Percentiles rank a stretch among this genome's conserved stretches.
These are phyloP conservation scores for Isotomurus palustris DNA, from an alignment of 2,888 invertebrate genomes.

Conservation along the genomic window DNA sequence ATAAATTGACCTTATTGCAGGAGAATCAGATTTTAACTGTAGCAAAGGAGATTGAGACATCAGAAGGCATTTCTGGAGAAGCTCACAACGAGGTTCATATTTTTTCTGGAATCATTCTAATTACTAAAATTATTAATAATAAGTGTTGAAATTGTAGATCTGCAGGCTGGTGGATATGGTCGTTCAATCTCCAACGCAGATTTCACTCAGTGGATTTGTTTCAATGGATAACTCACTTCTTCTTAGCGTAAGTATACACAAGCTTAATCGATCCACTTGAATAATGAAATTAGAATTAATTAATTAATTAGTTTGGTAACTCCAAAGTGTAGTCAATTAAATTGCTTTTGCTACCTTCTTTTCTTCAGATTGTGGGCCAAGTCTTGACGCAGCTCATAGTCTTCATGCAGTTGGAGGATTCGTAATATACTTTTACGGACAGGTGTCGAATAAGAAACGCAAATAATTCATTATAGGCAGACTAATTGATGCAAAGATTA, in stretches of 20 bases:
- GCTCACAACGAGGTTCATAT: no score
- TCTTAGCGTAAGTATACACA: background rate
- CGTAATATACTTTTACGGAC: no score
- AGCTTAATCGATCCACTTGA: no score
- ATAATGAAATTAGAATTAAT: no score
- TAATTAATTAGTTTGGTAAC: no score
- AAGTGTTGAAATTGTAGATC: background rate
- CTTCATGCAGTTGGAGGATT: background rate
- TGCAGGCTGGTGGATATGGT: background rate
- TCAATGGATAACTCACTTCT: background rate
- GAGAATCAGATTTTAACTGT: background rate
- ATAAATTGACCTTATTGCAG: no score
- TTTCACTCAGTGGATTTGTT: background rate
- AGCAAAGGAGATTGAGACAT: background rate
- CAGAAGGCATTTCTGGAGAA: no score
- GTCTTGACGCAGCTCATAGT: background rate
- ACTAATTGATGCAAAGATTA: background rate
- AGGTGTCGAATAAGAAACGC: no score
- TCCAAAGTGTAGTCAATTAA: no score
- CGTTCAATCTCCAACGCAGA: background rate
- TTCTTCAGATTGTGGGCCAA: background rate
- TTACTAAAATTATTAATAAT: no score
- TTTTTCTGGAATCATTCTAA: no score
- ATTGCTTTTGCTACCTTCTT: no score
- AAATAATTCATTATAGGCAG: background rate